Base-by-base conservation (phyloP, 1,140 invertebrate genomes). In the Leptopilina clavipes region DNA sequence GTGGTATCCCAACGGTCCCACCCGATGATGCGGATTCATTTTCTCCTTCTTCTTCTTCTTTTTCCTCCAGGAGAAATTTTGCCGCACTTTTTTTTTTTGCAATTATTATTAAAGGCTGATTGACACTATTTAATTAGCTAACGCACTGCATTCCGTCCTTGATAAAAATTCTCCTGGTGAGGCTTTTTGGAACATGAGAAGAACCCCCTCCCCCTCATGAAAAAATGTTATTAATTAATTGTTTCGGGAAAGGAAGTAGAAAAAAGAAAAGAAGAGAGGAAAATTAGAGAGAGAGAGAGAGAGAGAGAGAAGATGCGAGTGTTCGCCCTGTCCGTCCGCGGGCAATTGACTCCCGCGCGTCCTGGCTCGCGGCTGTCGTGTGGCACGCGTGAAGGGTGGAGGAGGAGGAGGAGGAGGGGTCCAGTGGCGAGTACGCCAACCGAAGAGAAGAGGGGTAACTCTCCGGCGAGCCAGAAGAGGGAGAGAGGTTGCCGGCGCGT, bases 291-390 rank as follows among this genome's bases (percentile, higher is more conserved):
- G 78, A 73, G 73, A 71, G 18, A 14, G 12, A 72, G 52, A 18
- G 18, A 14, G 11, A 22, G 0, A 14, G 3, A 76, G 80, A 59
- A 78, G 72, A 72, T 76, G 81, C 71, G 70, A 73, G 52, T 85
- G 80, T 31, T 85, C 84, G 87, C 81, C 84, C 84, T 85, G 77
- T 84, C 86, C 80, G 87, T 86, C 85, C 87, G 86, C 87, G 87
- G 88, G 87, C 88, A 86, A 89, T 89, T 89, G 88, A 89, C 87
- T 89, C 83, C 84, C 85, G 86, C 86, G 83, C 86, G 84, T 85
- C 85, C 81, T 82, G 82, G 81, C 82, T 84, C 79, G 83, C 79
- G 79, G 76, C 76, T 77, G 78, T 82, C 80, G 80, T 81, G 79
- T 83, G 88, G 85, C 88, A 89, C 88, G 88, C 87, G 88, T 85